These are phyloP conservation scores for Orthochromis malagaraziensis DNA, from an alignment of 2,113 vertebrate genomes.

Conservation along the genomic window DNA sequence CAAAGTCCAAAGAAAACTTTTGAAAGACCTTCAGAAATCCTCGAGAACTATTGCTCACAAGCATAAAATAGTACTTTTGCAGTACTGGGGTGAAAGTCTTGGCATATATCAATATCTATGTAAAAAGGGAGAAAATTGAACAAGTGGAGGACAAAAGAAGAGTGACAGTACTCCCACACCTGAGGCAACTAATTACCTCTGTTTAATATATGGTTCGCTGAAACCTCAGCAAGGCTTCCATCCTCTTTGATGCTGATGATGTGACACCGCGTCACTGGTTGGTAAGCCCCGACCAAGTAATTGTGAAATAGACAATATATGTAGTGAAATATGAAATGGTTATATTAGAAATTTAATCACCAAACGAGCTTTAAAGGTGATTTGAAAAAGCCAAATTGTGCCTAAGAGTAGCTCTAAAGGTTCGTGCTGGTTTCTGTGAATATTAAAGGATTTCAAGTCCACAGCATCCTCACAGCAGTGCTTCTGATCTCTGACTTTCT, in stretches of 20 bases:
- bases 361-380: background rate
- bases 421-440: background rate
- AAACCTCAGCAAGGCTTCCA: background rate
- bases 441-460: background rate
- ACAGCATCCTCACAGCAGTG: background rate
- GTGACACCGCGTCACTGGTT: background rate
- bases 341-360: rapidly evolving
- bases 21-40: background rate
- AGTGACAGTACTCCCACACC: background rate
- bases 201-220: background rate
- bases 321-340: background rate
- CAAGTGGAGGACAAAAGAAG: background rate
- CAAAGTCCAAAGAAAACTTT: background rate
- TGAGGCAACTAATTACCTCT: background rate
- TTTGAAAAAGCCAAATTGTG: background rate
- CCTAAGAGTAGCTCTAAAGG: background rate
- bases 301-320: background rate
- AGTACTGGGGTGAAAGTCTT: background rate
- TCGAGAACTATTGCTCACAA: background rate
- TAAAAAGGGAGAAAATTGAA: background rate
- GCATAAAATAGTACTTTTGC: background rate
- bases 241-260: background rate
- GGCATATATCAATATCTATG: background rate
- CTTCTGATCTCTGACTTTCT: background rate
- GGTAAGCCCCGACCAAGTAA: background rate